Evolutionary conservation across 2,113 vertebrate genomes (phyloP).

Genomic region (Procavia capensis): DNA sequence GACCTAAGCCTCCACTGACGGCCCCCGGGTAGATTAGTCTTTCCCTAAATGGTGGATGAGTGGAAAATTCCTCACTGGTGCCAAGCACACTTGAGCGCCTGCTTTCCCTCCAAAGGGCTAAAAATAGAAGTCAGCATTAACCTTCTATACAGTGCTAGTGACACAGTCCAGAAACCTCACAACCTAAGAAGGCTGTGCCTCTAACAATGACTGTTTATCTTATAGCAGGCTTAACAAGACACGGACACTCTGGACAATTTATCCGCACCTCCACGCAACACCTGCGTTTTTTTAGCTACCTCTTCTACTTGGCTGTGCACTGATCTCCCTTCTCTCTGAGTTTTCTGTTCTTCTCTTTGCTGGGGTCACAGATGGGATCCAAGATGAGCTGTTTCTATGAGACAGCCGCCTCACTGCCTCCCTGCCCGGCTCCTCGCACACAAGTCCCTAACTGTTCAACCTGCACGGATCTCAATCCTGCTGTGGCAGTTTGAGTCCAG

Average conservation of each 20-base stretch:
- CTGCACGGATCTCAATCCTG: not conserved
- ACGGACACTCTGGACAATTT: not conserved
- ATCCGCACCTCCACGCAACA: not conserved
- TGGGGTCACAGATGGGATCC: not conserved
- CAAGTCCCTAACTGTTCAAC: not conserved
- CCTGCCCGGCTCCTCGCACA: not conserved
- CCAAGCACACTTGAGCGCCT: constrained; percentile 58
- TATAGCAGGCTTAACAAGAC: not conserved
- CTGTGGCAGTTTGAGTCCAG: not conserved
- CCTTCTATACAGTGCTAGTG: constrained; percentile 25
- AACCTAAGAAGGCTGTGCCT: not conserved
- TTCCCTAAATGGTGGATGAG: constrained; percentile 52
- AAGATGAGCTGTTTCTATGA: not conserved
- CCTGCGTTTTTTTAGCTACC: not conserved
- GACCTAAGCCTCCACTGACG: not conserved
- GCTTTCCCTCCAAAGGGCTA: constrained; percentile 57
- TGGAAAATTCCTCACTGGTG: constrained; percentile 72
- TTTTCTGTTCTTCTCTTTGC: not conserved
- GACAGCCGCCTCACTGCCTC: not conserved
- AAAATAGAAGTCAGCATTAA: constrained; percentile 64
- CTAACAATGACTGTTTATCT: constrained; percentile 12
- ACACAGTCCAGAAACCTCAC: constrained; percentile 54
- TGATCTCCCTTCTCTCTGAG: not conserved
- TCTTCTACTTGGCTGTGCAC: too few relatives aligned
- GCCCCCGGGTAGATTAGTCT: not conserved